phyloP scores from a whole-genome alignment of 64 coral and sea anemone species.

The Dendronephthya gigantea region DNA sequence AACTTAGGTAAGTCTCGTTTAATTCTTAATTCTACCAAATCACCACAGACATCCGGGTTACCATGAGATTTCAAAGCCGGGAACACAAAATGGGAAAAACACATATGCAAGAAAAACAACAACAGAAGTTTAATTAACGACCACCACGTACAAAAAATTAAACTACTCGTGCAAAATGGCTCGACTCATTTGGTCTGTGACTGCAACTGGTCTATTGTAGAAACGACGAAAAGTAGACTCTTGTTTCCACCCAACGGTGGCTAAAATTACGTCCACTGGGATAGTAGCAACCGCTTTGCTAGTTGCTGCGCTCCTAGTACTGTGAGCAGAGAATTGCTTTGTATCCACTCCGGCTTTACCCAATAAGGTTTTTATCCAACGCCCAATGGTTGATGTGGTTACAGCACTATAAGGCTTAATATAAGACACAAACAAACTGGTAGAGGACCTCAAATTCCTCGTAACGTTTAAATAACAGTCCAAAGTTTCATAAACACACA shows the following conservation, averaged over 20 bases:
- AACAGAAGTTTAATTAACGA: too few species aligned
- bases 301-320: slow-evolving; percentile 27
- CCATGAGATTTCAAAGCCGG: too few species aligned
- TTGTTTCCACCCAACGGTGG: slow-evolving; percentile 32
- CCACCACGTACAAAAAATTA: too few species aligned
- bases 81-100: too few species aligned
- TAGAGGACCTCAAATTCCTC: slow-evolving; percentile 14
- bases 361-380: too few species aligned
- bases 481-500: slow-evolving; percentile 46
- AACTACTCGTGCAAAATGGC: too few species aligned
- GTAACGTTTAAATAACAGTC: slow-evolving; percentile 20
- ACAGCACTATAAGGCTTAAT: slow-evolving; percentile 48
- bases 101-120: too few species aligned
- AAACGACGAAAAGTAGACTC: slow-evolving; percentile 36
- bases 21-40: too few species aligned
- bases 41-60: too few species aligned
- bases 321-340: slow-evolving; percentile 33
- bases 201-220: slow-evolving; percentile 45
- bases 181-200: too few species aligned
- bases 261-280: slow-evolving; percentile 34
- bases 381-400: slow-evolving; percentile 30
- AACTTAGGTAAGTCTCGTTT: too few species aligned
- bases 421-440: slow-evolving; percentile 33
- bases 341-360: too few species aligned
- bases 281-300: slow-evolving; percentile 26